Conservation (phyloP, 2,888 invertebrate species). For the Sipha maydis region DNA sequence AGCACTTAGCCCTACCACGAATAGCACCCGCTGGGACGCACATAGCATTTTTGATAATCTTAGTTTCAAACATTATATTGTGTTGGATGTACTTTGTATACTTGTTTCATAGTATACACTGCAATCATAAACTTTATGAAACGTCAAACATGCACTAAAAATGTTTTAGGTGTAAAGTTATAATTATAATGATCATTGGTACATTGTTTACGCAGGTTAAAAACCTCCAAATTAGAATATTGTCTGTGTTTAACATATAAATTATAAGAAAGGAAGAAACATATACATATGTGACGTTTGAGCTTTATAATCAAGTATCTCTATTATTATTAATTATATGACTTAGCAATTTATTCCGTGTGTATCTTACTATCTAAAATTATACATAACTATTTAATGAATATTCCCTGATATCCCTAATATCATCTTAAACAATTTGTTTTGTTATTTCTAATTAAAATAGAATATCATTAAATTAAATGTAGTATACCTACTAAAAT, state of each 20-base stretch:
- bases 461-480: no score
- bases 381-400: neutral
- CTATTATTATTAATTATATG: neutral
- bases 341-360: neutral
- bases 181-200: neutral
- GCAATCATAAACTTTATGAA: neutral
- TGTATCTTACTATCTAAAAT: neutral
- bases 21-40: neutral
- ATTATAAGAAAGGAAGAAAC: neutral
- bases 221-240: neutral
- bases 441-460: no score
- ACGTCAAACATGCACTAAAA: neutral
- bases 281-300: neutral
- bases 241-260: neutral
- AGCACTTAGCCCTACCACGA: neutral
- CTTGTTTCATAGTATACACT: neutral
- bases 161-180: neutral
- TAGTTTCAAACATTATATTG: conserved; percentile 7
- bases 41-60: neutral
- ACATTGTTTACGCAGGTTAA: neutral
- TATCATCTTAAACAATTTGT: no score
- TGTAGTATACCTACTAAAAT: no score
- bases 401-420: neutral
- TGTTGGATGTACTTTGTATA: conserved; percentile 8
- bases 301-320: neutral